phyloP scores from a whole-genome alignment of 2,888 invertebrate species.

The Aphodius sticticus region DNA sequence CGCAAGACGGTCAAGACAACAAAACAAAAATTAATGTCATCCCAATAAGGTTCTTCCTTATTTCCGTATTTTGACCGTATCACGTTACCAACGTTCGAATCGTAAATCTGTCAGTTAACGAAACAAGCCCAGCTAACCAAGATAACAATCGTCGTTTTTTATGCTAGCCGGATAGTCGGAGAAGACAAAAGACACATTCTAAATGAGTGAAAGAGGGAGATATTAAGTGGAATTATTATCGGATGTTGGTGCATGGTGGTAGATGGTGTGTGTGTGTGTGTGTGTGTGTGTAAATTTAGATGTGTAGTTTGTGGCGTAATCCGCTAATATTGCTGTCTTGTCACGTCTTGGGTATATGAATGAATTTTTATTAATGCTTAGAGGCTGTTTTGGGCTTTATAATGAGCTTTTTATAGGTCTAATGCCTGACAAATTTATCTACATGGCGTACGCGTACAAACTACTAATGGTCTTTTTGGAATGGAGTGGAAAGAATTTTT shows the following conservation, averaged over 20 bases:
- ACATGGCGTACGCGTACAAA: background rate
- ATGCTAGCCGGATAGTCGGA: background rate
- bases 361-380: background rate
- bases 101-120: background rate
- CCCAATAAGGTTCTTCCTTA: background rate
- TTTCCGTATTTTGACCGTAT: background rate
- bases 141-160: constrained; percentile 4
- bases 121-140: background rate
- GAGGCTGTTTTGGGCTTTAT: background rate
- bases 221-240: background rate
- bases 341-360: background rate
- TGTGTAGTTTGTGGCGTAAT: background rate
- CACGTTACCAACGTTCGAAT: background rate
- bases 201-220: background rate
- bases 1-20: background rate
- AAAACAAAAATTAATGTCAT: constrained; percentile 4
- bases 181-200: background rate
- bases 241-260: background rate
- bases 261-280: no score
- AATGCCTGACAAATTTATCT: background rate
- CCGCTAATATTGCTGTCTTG: background rate
- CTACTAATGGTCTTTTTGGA: no score
- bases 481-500: no score
- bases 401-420: background rate
- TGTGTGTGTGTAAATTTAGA: background rate